Evolutionary conservation across 2,113 vertebrate genomes (phyloP).

Genomic region (Clinocottus analis): DNA sequence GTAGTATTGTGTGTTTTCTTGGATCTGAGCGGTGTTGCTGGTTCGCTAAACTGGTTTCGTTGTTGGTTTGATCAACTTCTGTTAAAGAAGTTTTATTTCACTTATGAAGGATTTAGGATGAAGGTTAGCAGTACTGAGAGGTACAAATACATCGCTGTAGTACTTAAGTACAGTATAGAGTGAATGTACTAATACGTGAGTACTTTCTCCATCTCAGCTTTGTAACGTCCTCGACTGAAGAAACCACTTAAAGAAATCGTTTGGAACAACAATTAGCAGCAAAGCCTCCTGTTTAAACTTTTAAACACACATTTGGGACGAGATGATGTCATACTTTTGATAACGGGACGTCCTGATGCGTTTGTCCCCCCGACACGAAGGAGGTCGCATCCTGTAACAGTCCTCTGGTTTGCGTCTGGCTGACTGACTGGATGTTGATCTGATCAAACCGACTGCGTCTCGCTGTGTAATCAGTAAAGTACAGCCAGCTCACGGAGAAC

Average conservation of each 20-base stretch:
- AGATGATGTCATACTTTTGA: too few species aligned
- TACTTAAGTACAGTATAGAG: neutral
- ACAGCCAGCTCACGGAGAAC: neutral
- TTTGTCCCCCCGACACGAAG: too few species aligned
- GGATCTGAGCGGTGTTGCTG: neutral
- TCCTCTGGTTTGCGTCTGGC: neutral
- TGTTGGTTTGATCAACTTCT: neutral
- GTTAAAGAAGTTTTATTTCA: neutral
- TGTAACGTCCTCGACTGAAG: neutral
- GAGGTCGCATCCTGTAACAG: neutral
- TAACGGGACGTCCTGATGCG: too few species aligned
- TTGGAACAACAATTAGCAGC: neutral
- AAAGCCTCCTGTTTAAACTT: too few species aligned
- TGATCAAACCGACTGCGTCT: neutral
- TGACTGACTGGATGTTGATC: neutral
- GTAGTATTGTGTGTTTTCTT: conserved; percentile 26
- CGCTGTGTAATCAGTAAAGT: conserved; percentile 43
- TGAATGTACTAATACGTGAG: neutral
- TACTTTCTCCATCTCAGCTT: neutral
- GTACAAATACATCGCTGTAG: neutral
- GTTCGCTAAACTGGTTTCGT: neutral
- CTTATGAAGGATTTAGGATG: too few species aligned
- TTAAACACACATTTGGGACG: too few species aligned
- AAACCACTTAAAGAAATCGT: neutral
- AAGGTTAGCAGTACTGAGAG: neutral